phyloP scores from a whole-genome alignment of 1,140 invertebrate species.

The Pseudobourletiella spinata region DNA sequence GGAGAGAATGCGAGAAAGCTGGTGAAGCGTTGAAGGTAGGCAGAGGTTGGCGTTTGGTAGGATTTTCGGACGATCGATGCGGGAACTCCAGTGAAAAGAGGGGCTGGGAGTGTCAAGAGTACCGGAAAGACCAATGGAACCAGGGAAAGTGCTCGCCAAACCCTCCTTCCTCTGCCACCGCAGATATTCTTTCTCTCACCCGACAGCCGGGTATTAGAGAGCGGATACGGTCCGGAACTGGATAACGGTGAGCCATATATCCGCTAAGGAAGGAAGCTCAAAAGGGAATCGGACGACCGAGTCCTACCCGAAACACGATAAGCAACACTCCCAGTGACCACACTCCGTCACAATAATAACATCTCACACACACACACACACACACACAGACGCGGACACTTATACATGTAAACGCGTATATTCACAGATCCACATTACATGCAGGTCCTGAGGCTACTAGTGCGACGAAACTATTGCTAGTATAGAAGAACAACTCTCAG shows the following conservation, averaged over 20 bases:
- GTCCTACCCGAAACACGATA: conserved; percentile 35
- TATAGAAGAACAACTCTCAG: neutral
- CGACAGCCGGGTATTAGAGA: conserved; percentile 34
- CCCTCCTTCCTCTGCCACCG: conserved; percentile 33
- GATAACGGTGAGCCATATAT: conserved; percentile 37
- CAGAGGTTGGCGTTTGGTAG: conserved; percentile 18
- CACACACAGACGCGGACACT: no score
- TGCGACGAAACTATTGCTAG: no score
- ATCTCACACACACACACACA: no score
- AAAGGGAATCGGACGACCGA: conserved; percentile 36
- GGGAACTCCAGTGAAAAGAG: conserved; percentile 31
- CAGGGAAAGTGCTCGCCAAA: conserved; percentile 35
- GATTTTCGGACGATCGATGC: conserved; percentile 20
- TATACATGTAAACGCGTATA: no score
- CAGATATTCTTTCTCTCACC: conserved; percentile 29
- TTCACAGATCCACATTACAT: neutral
- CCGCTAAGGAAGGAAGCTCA: conserved; percentile 36
- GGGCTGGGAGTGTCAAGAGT: conserved; percentile 36
- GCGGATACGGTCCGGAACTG: conserved; percentile 36
- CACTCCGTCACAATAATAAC: conserved; percentile 28
- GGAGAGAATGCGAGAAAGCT: neutral
- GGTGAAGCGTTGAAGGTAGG: conserved; percentile 10
- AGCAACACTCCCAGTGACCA: conserved; percentile 33
- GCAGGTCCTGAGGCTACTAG: no score
- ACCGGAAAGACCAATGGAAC: conserved; percentile 37